phyloP scores from a whole-genome alignment of 2,113 vertebrate genomes.

The Clupea harengus region DNA sequence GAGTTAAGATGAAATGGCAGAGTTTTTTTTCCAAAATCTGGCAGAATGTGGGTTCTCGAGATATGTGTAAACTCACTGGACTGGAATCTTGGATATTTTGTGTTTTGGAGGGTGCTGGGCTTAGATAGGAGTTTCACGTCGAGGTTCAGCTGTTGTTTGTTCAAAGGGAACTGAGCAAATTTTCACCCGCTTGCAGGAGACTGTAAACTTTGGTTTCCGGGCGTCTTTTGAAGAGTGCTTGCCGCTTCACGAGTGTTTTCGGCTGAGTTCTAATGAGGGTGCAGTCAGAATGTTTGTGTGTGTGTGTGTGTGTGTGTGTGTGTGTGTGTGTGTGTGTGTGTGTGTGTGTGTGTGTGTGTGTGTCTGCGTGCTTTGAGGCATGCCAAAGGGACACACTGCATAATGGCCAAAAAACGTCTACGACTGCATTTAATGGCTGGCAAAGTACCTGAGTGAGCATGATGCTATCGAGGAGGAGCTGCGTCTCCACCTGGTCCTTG shows the following conservation, averaged over 20 bases:
- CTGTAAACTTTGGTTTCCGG: not conserved
- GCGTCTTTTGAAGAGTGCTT: not conserved
- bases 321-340: not conserved
- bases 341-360: not conserved
- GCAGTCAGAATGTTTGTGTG: not conserved
- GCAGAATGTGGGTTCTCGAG: not conserved
- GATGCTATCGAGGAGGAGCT: conserved; percentile 81
- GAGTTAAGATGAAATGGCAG: not conserved
- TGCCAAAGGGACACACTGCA: not conserved
- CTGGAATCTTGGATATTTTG: not conserved
- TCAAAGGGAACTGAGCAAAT: not conserved
- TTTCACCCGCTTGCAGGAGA: not conserved
- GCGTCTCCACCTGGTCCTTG: conserved; percentile 84
- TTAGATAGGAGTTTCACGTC: not conserved
- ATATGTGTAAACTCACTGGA: not conserved
- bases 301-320: not conserved
- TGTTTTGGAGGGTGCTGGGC: not conserved
- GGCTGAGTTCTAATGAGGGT: not conserved
- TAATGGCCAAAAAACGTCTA: not conserved
- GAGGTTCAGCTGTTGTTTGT: not conserved
- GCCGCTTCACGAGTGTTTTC: not conserved
- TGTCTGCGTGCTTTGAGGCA: not conserved
- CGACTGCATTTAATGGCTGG: conserved; percentile 4
- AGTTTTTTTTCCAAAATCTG: not conserved
- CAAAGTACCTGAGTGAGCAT: conserved; percentile 80